phyloP scores from a whole-genome alignment of 2,797 vertebrate species.

The Champsocephalus esox region DNA sequence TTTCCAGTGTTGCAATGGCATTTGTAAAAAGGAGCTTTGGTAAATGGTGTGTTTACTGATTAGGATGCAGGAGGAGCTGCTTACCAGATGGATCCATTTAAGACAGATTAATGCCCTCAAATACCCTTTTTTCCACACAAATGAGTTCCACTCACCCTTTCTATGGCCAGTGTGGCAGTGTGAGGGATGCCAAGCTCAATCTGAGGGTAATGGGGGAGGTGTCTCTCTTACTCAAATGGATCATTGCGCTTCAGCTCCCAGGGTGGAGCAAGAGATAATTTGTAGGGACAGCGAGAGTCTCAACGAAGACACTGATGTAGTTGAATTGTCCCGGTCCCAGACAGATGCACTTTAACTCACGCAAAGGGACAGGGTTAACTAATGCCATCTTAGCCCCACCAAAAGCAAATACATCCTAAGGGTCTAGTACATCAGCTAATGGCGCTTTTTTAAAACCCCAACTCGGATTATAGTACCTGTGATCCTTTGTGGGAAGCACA shows the following conservation, averaged over 20 bases:
- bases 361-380: slow-evolving; percentile 47
- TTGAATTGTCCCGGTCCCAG: slow-evolving; percentile 40
- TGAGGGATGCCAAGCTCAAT: slow-evolving; percentile 61
- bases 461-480: slow-evolving; percentile 66
- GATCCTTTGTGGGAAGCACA: slow-evolving; percentile 53
- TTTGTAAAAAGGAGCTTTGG: slow-evolving; percentile 44
- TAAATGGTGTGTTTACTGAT: slow-evolving; percentile 55
- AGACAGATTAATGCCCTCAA: slow-evolving; percentile 46
- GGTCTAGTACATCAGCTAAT: slow-evolving; percentile 49
- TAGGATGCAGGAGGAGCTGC: slow-evolving; percentile 42
- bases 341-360: slow-evolving; percentile 50
- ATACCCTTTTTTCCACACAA: slow-evolving; percentile 47
- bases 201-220: slow-evolving; percentile 73
- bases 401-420: slow-evolving; percentile 29
- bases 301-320: slow-evolving; percentile 71
- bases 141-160: slow-evolving; percentile 39
- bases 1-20: slow-evolving; percentile 32
- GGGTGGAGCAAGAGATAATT: slow-evolving; percentile 72
- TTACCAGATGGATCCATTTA: slow-evolving; percentile 59
- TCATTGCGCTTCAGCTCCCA: slow-evolving; percentile 75
- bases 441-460: slow-evolving; percentile 57
- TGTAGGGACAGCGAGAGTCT: slow-evolving; percentile 71
- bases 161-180: slow-evolving; percentile 44
- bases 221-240: slow-evolving; percentile 76
- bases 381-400: slow-evolving; percentile 22